Evolutionary conservation across 2,113 vertebrate genomes (phyloP), one percentile per base, ranked within the genome.

Genomic region (Coracopsis vasa): DNA sequence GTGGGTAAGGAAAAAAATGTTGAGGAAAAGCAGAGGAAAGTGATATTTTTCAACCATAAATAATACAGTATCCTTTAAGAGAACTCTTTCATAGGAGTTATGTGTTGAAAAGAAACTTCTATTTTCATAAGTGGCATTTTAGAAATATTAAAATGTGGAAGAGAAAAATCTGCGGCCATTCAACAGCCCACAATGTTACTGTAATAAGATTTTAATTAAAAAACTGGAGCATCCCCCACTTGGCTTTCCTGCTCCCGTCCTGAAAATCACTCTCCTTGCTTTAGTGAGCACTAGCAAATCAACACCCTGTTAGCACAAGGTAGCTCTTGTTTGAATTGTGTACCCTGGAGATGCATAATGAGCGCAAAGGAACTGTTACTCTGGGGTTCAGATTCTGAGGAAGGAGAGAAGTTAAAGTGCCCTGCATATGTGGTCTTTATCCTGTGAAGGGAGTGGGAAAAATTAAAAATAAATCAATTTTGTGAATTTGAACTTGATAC

Each of bases 291-390:
- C 64, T 83, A 83, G 74, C 74, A 94, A 93, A 97, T 87, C 87
- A 95, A 72, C 28, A 44, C 79, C 33, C 70, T 88, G 65, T 86
- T 91, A 77, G 64, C 60, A 96, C 78, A 97, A 97, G 83, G 94
- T 72, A 86, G 64, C 71, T 91, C 83, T 94, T 97, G 94, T 97
- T 94, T 94, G 82, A 92, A 75, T 74, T 85, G 74, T 78, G 70
- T 89, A 89, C 95, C 88, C 92, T 93, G 67, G 91, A 96, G 90
- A 93, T 83, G 88, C 82, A 94, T 95, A 96, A 95, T 73, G 69
- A 97, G 47, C 2, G 54, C 60, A 86, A 81, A 90, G 80, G 48
- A 92, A 62, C 80, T 61, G 31, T 35, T 95, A 71, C 54, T 51
- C 16, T 47, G n/a, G 29, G n/a, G 12, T 31, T 93, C 74, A 51